A percentile compares a stretch with the other conserved stretches of the same genome.
These are phyloP conservation scores for Oceanodroma tethys DNA, from an alignment of 2,113 vertebrate genomes.

Conservation along the genomic window DNA sequence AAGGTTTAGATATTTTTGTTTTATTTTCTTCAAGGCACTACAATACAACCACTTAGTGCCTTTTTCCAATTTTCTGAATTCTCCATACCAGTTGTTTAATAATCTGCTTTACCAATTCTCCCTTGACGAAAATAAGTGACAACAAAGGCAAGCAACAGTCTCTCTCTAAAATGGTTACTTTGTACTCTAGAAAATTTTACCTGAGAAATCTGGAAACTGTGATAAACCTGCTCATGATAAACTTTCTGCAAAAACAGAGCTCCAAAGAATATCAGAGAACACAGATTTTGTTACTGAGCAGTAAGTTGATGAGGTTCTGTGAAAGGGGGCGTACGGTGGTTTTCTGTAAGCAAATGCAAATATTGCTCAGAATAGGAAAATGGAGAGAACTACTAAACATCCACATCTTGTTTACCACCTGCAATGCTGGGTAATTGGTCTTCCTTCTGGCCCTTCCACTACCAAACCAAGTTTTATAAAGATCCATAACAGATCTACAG, in stretches of 20 bases:
- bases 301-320: not conserved
- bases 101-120: not conserved
- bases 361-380: not conserved
- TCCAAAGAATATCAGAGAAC: not conserved
- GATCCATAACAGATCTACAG: not conserved
- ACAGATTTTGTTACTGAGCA: not conserved
- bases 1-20: not conserved
- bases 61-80: not conserved
- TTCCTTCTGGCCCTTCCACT: not conserved
- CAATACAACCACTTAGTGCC: not conserved
- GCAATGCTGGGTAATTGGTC: not conserved
- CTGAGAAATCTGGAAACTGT: not conserved
- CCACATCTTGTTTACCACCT: not conserved
- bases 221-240: not conserved
- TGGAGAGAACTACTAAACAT: not conserved
- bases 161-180: not conserved
- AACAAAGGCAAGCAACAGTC: not conserved
- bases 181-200: not conserved
- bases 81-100: not conserved
- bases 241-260: not conserved
- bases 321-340: not conserved
- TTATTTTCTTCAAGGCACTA: not conserved
- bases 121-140: not conserved
- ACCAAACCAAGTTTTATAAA: not conserved
- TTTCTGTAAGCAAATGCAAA: not conserved